Conservation (phyloP, 2,888 invertebrate species). For the Dolichomitus sp. region DNA sequence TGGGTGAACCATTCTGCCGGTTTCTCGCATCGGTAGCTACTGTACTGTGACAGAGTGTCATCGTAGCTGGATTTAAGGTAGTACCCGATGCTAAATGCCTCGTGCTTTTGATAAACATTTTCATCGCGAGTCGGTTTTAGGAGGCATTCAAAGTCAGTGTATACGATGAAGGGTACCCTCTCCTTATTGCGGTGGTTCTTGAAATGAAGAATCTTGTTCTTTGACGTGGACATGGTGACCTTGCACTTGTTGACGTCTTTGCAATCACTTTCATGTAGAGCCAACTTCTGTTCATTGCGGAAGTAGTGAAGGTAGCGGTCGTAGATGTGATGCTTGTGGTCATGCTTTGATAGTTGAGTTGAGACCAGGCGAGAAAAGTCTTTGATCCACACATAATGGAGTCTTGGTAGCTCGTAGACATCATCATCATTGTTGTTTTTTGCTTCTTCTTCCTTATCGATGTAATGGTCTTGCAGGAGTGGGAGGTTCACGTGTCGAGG, state of each 20-base stretch:
- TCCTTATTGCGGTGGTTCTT: no score
- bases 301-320: no score
- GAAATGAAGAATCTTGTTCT: no score
- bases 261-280: no score
- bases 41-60: slow-evolving; percentile 47
- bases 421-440: background rate
- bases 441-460: slow-evolving; percentile 36
- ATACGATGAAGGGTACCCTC: no score
- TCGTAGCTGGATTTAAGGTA: slow-evolving; percentile 48
- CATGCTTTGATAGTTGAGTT: no score
- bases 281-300: no score
- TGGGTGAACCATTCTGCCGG: slow-evolving; percentile 58
- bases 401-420: background rate
- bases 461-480: slow-evolving; percentile 34
- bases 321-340: no score
- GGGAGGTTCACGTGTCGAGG: slow-evolving; percentile 50
- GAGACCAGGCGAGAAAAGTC: slow-evolving; percentile 27
- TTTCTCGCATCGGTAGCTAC: slow-evolving; percentile 23
- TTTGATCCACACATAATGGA: no score
- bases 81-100: slow-evolving; percentile 45
- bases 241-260: no score
- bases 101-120: background rate
- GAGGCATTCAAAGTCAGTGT: no score
- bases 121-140: slow-evolving; percentile 25
- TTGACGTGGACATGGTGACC: no score